A percentile compares a stretch with the other conserved stretches of the same genome.
Evolutionary conservation across 1,140 invertebrate species (phyloP).

Genomic region (Cydia pomonella): DNA sequence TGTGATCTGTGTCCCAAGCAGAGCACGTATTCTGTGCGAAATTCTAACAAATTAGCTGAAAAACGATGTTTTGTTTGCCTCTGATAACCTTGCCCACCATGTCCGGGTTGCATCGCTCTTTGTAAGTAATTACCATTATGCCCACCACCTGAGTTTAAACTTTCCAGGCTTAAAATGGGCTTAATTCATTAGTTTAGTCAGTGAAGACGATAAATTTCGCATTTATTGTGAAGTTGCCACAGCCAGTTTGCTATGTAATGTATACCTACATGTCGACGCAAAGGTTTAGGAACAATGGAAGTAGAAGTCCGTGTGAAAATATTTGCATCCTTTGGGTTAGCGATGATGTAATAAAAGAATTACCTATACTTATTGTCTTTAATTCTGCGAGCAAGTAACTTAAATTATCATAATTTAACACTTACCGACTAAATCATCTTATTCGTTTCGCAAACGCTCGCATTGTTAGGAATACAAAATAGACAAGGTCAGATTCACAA

Average conservation of each 20-base stretch:
- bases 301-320: constrained; percentile 30
- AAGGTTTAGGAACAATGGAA: constrained; percentile 32
- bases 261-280: not conserved
- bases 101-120: too few relatives aligned
- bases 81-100: too few relatives aligned
- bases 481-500: constrained; percentile 7
- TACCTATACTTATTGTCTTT: constrained; percentile 30
- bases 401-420: constrained; percentile 17
- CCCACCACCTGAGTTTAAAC: too few relatives aligned
- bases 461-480: not conserved
- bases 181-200: not conserved
- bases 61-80: not conserved
- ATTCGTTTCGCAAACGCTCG: not conserved
- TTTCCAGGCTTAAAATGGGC: too few relatives aligned
- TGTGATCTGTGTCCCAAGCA: not conserved
- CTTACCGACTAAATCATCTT: constrained; percentile 9
- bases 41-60: not conserved
- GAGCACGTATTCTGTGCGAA: not conserved
- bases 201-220: not conserved
- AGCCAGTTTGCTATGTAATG: not conserved
- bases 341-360: constrained; percentile 29
- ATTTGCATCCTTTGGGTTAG: constrained; percentile 1
- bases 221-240: not conserved
- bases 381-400: not conserved
- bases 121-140: too few relatives aligned